Base-by-base conservation (phyloP, 2,888 invertebrate species). In the Acanthoscelides obtectus region DNA sequence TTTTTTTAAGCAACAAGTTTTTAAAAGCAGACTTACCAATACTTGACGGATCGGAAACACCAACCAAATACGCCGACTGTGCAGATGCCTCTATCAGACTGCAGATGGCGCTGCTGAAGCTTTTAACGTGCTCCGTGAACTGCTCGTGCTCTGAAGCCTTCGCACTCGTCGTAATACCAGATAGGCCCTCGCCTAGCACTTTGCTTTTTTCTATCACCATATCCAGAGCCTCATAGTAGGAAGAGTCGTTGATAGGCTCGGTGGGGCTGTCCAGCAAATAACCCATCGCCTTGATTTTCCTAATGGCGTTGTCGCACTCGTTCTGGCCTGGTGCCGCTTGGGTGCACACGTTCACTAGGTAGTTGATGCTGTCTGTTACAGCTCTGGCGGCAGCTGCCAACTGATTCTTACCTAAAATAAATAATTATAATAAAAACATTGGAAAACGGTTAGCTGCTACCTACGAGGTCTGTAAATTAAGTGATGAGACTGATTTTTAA, bases 211-310 rank as follows among this genome's bases (percentile, higher is more conserved):
- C 94, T 76, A 97, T 95, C 2, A 97, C 95, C 20, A 90, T 89
- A 83, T 98, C 98, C 25, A 98, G 90, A 76, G 97, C 97, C 79
- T 97, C 97, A 85, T 94, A 98, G 87, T 98, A 99, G 0, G 94
- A 93, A 71, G 91, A 90, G 77, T 96, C 96, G 79, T 90, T 94
- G 78, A 98, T 89, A 0, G 98, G 96, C 84, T 98, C 95, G 69
- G 90, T 90, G 20, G 97, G 96, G 82, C 94, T 92, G 78, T 94
- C 93, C 69, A 99, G 87, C 74, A 97, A 87, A 0, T 94, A 92
- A 21, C 92, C 89, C 84, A 95, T 91, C 72, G 94, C 92, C 85
- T 95, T 93, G 73, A 99, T 97, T 84, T 95, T 94, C 75, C 98
- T 89, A 70, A 98, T 92, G 0, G 98, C 98, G 77, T 95, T 97